Evolutionary conservation across 2,113 vertebrate genomes (phyloP).

Genomic region (Pelvicachromis taeniatus): DNA sequence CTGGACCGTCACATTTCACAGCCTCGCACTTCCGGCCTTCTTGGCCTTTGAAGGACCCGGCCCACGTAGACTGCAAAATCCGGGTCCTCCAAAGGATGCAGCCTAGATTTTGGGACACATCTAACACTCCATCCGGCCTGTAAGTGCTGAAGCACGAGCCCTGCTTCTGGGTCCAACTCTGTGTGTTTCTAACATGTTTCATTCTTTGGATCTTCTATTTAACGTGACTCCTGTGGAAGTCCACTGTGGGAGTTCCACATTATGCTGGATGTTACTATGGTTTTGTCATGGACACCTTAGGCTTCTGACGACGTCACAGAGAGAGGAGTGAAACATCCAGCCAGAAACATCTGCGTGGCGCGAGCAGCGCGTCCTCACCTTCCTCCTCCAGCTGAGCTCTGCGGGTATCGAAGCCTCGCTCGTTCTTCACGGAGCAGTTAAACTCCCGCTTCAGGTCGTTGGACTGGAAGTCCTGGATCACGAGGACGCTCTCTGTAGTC

Average conservation of each 20-base stretch:
- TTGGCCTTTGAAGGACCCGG: too few relatives aligned
- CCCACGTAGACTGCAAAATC: too few relatives aligned
- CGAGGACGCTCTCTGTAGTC: constrained; percentile 1
- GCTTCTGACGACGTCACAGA: neutral
- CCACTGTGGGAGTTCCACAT: neutral
- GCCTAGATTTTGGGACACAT: too few relatives aligned
- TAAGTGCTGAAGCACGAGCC: too few relatives aligned
- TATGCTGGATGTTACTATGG: rapidly evolving
- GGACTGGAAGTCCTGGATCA: constrained; percentile 34
- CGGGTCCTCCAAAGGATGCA: too few relatives aligned
- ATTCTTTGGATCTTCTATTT: too few relatives aligned
- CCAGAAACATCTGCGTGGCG: neutral
- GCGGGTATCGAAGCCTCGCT: neutral
- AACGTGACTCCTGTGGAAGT: neutral
- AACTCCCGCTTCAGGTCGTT: constrained; percentile 31
- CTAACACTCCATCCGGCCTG: too few relatives aligned
- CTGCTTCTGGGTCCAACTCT: too few relatives aligned
- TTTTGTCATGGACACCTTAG: neutral
- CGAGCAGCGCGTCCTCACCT: constrained; percentile 2
- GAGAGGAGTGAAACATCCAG: too few relatives aligned
- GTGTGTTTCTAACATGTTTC: too few relatives aligned
- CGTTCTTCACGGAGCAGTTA: constrained; percentile 50
- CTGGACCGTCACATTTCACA: too few relatives aligned
- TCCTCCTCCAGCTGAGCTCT: constrained; percentile 32
- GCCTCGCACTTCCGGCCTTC: too few relatives aligned